A percentile compares a stretch with the other conserved stretches of the same genome.
Conservation (phyloP, 2,888 invertebrate species). For the Caenorhabditis macrosperma region DNA sequence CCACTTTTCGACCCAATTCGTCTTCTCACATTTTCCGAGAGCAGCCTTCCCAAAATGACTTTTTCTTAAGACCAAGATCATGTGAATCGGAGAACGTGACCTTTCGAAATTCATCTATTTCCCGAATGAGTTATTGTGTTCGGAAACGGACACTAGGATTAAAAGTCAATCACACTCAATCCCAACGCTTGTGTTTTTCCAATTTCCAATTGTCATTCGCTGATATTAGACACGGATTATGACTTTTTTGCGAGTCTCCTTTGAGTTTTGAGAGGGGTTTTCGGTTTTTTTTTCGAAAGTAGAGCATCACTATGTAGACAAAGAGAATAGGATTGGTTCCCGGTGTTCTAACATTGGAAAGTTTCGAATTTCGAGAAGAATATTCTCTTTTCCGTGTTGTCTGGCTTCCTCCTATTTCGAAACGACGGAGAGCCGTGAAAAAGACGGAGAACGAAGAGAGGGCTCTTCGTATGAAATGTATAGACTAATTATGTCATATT, state of each 20-base stretch:
- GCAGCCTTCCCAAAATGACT: too few species aligned
- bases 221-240: too few species aligned
- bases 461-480: background rate
- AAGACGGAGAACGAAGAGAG: too few species aligned
- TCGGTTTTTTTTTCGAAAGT: background rate
- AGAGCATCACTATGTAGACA: too few species aligned
- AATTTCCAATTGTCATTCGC: background rate
- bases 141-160: background rate
- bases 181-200: background rate
- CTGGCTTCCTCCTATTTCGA: background rate
- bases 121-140: too few species aligned
- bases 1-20: slow-evolving; percentile 30
- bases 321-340: too few species aligned
- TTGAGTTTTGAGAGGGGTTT: too few species aligned
- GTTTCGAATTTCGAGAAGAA: background rate
- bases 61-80: background rate
- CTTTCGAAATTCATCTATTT: too few species aligned
- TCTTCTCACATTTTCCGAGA: too few species aligned
- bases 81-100: slow-evolving; percentile 6
- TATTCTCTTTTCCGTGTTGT: too few species aligned
- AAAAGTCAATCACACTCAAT: background rate
- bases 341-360: too few species aligned
- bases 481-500: slow-evolving; percentile 7
- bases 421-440: background rate
- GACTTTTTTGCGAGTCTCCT: too few species aligned